Percentiles rank a stretch among this genome's conserved stretches.
These are phyloP conservation scores for Bucco capensis DNA, from an alignment of 2,113 vertebrate genomes.

Conservation along the genomic window DNA sequence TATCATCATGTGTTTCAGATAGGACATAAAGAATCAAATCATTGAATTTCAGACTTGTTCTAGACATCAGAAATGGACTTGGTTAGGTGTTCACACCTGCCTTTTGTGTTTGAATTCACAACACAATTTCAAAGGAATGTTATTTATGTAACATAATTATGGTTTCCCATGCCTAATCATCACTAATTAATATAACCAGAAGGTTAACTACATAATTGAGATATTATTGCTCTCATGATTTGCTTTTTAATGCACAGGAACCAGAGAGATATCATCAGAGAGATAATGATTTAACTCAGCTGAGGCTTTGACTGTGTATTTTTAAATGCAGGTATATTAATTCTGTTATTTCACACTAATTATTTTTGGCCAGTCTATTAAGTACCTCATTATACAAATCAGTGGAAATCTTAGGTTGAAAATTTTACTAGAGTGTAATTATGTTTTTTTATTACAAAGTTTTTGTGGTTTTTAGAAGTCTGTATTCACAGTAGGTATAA, in stretches of 20 bases:
- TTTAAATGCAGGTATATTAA: conserved; percentile 14
- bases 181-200: conserved; percentile 58
- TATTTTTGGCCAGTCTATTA: background rate
- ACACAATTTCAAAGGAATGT: background rate
- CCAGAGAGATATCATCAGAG: conserved; percentile 9
- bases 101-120: conserved; percentile 25
- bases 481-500: background rate
- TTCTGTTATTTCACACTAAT: background rate
- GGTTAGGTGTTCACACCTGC: background rate
- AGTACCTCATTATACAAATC: background rate
- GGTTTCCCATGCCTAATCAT: conserved; percentile 50
- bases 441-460: background rate
- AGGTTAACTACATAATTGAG: conserved; percentile 60
- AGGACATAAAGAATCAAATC: background rate
- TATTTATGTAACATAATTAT: conserved; percentile 26
- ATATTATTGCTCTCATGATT: conserved; percentile 42
- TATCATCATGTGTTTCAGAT: background rate
- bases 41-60: background rate
- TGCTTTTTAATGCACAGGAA: conserved; percentile 41
- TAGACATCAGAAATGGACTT: background rate
- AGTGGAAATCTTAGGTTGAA: background rate
- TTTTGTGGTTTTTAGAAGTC: background rate
- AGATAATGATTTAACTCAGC: background rate
- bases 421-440: background rate
- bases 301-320: background rate